Conservation (phyloP, 2,797 vertebrate species). For the Halcyon smyrnensis region DNA sequence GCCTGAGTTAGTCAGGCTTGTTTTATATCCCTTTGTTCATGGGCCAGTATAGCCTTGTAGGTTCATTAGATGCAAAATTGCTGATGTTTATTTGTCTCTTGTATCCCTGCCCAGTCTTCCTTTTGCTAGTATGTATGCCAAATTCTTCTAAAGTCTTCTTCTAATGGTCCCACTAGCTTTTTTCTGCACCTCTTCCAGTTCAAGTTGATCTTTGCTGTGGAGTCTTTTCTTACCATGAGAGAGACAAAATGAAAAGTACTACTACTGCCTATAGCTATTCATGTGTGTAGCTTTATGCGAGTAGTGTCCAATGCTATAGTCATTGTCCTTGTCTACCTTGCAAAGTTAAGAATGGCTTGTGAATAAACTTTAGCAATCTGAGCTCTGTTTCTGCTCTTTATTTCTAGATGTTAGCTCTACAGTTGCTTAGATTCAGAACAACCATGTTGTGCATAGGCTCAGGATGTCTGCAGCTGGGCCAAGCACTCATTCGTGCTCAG, state of each 20-base stretch:
- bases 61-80: constrained; percentile 13
- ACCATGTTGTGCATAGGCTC: fast-evolving
- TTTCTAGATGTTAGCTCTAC: background rate
- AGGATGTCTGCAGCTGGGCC: background rate
- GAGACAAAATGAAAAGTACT: background rate
- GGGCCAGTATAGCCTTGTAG: background rate
- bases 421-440: background rate
- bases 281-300: background rate
- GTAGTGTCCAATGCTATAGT: background rate
- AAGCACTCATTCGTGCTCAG: background rate
- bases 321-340: background rate
- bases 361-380: background rate
- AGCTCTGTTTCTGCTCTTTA: background rate
- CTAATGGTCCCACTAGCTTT: background rate
- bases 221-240: background rate
- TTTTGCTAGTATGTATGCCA: background rate
- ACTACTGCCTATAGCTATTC: background rate
- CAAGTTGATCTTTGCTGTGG: background rate
- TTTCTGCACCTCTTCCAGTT: background rate
- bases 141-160: background rate
- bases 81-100: constrained; percentile 14
- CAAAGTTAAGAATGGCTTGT: background rate
- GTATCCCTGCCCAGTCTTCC: background rate
- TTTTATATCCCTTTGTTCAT: constrained; percentile 22
- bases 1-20: background rate